Evolutionary conservation across 2,888 invertebrate species (phyloP).

Genomic region (Cosmia trapezina): DNA sequence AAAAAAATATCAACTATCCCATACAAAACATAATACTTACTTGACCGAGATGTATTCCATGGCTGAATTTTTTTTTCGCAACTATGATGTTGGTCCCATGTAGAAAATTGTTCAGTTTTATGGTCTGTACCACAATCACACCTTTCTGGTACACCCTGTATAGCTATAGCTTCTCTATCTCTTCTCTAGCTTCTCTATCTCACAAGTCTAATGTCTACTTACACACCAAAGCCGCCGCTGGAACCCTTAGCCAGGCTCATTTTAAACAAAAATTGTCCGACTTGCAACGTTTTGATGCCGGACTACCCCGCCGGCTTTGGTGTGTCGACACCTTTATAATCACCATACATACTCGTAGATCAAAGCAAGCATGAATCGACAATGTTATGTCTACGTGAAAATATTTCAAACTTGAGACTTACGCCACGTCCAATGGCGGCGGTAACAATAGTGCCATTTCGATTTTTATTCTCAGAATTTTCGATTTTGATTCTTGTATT

Average conservation of each 20-base stretch:
- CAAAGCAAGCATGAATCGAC: conserved; percentile 63
- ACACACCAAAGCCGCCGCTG: neutral
- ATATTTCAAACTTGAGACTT: conserved; percentile 61
- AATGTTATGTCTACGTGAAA: conserved; percentile 72
- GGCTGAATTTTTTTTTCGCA: too few species aligned
- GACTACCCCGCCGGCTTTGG: neutral
- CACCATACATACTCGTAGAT: conserved; percentile 43
- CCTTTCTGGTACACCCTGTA: too few species aligned
- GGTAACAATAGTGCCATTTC: conserved; percentile 51
- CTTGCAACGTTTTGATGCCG: neutral
- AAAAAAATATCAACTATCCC: too few species aligned
- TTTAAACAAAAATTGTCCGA: neutral
- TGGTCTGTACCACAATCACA: too few species aligned
- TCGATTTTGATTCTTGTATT: neutral
- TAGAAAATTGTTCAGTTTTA: too few species aligned
- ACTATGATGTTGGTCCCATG: too few species aligned
- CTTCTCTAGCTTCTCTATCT: conserved; percentile 5
- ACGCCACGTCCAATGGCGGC: conserved; percentile 1
- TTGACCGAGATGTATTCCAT: too few species aligned
- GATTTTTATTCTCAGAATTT: conserved; percentile 52
- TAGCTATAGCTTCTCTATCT: neutral
- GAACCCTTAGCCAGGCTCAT: too few species aligned
- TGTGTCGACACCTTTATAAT: conserved; percentile 13
- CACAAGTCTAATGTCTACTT: conserved; percentile 8
- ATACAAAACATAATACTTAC: too few species aligned